Conservation (phyloP, 1,140 invertebrate species). For the Eriosoma lanigerum region DNA sequence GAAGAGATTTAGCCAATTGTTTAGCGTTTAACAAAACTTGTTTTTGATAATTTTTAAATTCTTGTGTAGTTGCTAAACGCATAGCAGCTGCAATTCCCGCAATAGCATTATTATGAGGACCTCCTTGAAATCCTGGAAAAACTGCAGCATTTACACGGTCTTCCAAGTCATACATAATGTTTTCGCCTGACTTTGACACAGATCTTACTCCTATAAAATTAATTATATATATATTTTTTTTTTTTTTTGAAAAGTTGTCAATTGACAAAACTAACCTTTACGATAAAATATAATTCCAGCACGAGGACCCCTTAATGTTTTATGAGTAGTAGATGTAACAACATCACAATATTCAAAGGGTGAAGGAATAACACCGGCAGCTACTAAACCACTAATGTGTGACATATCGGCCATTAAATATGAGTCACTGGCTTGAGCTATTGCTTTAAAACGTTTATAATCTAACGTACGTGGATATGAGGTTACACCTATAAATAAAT, state of each 20-base stretch:
- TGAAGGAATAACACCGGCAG: slow-evolving; percentile 80
- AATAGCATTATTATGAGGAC: slow-evolving; percentile 92
- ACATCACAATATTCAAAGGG: slow-evolving; percentile 93
- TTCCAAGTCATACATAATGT: slow-evolving; percentile 82
- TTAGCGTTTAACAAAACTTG: slow-evolving; percentile 83
- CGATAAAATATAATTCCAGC: slow-evolving; percentile 88
- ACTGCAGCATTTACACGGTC: slow-evolving; percentile 88
- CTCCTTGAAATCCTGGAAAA: slow-evolving; percentile 90
- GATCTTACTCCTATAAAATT: slow-evolving; percentile 61
- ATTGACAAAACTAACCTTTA: slow-evolving; percentile 67
- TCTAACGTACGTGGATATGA: slow-evolving; percentile 86
- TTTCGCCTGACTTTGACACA: slow-evolving; percentile 74
- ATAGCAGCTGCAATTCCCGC: slow-evolving; percentile 88
- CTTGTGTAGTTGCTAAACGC: slow-evolving; percentile 76
- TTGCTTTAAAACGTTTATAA: slow-evolving; percentile 83
- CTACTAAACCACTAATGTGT: slow-evolving; percentile 89
- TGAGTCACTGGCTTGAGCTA: slow-evolving; percentile 82
- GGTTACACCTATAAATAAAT: slow-evolving; percentile 69
- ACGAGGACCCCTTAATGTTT: slow-evolving; percentile 87
- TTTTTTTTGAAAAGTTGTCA: too few relatives aligned
- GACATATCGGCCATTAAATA: slow-evolving; percentile 96
- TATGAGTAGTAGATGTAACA: slow-evolving; percentile 95
- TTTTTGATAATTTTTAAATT: slow-evolving; percentile 85
- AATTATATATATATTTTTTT: not conserved
- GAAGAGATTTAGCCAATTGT: slow-evolving; percentile 66